Conservation (phyloP, 2,113 vertebrate species). For the Anseranas semipalmata region DNA sequence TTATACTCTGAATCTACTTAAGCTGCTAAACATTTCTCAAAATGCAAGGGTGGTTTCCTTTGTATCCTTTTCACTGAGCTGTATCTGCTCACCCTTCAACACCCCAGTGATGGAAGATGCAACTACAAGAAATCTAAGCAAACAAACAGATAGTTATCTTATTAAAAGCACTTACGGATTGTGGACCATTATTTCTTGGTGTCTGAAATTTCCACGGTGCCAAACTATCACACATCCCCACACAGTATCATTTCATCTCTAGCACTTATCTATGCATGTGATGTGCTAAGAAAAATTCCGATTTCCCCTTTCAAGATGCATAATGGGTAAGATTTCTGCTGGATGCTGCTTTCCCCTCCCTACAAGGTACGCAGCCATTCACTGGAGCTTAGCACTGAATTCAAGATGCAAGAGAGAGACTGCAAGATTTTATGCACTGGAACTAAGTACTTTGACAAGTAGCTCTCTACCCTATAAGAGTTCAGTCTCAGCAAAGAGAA, state of each 20-base stretch:
- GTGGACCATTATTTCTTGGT: slow-evolving; percentile 17
- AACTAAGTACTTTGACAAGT: neutral
- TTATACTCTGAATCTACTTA: slow-evolving; percentile 39
- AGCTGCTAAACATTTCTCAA: slow-evolving; percentile 45
- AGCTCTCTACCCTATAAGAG: neutral
- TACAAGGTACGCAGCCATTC: neutral
- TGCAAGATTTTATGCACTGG: neutral
- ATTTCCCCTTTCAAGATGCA: neutral
- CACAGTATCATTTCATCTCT: neutral
- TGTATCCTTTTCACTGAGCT: neutral
- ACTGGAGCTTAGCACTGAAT: neutral
- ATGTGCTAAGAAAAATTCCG: neutral
- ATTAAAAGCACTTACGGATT: slow-evolving; percentile 39
- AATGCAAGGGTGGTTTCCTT: slow-evolving; percentile 4
- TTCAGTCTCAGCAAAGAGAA: neutral
- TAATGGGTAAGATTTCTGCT: neutral
- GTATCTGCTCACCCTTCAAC: neutral
- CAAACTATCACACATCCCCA: neutral
- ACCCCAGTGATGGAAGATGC: neutral
- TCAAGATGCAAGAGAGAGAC: neutral
- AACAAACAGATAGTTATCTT: neutral
- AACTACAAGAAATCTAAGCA: slow-evolving; percentile 4
- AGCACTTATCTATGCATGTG: neutral
- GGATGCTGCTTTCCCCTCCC: neutral
- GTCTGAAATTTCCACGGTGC: neutral